Conservation (phyloP, 2,888 invertebrate genomes). For the Stenodera caucasica region DNA sequence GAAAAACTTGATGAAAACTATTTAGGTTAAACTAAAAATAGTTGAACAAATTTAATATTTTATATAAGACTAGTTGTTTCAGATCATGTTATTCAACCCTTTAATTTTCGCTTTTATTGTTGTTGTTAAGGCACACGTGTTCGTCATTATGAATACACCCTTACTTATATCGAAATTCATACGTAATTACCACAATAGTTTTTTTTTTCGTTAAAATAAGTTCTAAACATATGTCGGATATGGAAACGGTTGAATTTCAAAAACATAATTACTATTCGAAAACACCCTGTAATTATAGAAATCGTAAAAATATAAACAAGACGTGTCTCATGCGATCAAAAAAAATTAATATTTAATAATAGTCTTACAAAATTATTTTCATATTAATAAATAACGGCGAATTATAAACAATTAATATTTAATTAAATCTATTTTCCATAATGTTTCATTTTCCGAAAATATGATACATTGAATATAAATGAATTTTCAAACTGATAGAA, state of each 20-base stretch:
- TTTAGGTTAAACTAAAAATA: constrained; percentile 21
- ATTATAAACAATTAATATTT: no score
- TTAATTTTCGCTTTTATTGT: neutral
- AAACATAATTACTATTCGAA: constrained; percentile 20
- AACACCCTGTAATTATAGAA: constrained; percentile 21
- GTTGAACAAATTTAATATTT: constrained; percentile 3
- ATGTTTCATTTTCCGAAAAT: neutral
- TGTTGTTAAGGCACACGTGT: constrained; percentile 18
- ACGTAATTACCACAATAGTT: constrained; percentile 21
- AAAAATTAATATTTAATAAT: neutral
- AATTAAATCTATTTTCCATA: no score
- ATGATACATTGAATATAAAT: constrained; percentile 10
- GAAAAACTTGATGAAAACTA: constrained; percentile 17
- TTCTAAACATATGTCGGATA: constrained; percentile 16
- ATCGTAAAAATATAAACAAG: constrained; percentile 6
- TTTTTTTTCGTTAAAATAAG: constrained; percentile 21
- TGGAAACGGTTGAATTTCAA: constrained; percentile 23
- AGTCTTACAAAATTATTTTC: no score
- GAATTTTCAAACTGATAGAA: constrained; percentile 12
- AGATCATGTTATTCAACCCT: neutral
- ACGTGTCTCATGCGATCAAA: neutral
- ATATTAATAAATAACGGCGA: no score
- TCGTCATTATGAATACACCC: constrained; percentile 22
- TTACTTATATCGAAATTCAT: constrained; percentile 11
- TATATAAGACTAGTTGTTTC: neutral